Conservation (phyloP, 2,888 invertebrate species). For the Pinctada fucata region DNA sequence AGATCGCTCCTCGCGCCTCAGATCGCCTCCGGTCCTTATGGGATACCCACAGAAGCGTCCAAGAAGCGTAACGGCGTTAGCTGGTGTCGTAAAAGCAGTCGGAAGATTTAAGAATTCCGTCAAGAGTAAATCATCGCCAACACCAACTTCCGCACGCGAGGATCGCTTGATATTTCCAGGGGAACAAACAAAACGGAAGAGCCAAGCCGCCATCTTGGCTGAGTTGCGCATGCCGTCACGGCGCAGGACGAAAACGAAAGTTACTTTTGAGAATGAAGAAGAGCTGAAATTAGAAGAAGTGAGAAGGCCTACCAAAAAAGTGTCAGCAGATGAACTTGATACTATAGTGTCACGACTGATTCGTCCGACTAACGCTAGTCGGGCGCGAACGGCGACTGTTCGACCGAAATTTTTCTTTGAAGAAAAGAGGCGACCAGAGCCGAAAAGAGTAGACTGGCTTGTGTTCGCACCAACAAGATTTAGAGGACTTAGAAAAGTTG, state of each 20-base stretch:
- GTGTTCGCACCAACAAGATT: conserved; percentile 23
- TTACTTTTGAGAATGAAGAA: neutral
- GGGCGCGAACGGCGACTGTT: conserved; percentile 20
- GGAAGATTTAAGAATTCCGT: conserved; percentile 1
- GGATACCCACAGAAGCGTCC: neutral
- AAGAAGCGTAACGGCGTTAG: neutral
- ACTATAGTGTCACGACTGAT: conserved; percentile 23
- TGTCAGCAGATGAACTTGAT: conserved; percentile 25
- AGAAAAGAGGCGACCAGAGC: neutral
- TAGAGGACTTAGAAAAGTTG: conserved; percentile 25
- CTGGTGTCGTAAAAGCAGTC: conserved; percentile 14
- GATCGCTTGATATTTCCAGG: neutral
- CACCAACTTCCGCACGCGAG: neutral
- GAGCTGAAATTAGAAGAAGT: neutral
- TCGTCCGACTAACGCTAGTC: conserved; percentile 25
- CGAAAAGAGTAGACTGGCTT: conserved; percentile 11
- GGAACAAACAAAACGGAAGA: conserved; percentile 7
- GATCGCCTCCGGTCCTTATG: neutral
- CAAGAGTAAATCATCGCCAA: neutral
- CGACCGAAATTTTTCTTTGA: conserved; percentile 11
- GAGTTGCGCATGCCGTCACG: neutral
- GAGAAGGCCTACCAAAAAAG: conserved; percentile 4
- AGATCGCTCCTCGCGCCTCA: neutral
- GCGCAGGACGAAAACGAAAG: neutral
- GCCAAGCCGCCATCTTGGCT: neutral